Evolutionary conservation across 64 coral and sea anemone species (phyloP).

Genomic region (Montipora cactus): DNA sequence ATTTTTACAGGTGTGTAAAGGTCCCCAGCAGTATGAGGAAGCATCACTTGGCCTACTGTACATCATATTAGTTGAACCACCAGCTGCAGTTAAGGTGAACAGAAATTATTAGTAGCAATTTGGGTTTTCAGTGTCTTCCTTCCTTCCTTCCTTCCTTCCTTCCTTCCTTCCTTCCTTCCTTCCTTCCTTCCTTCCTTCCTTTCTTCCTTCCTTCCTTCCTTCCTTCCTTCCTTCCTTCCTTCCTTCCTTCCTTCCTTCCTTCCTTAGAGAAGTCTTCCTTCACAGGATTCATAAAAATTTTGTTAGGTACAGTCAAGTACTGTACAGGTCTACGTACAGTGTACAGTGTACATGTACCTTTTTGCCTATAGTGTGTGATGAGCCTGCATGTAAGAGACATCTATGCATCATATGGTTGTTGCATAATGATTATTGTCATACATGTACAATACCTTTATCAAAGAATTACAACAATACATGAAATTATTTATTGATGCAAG

Average conservation of each 20-base stretch:
- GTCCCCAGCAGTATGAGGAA: slow-evolving; percentile 89
- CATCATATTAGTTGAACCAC: slow-evolving; percentile 81
- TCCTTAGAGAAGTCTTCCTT: too few species aligned
- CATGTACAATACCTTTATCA: not conserved
- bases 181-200: too few species aligned
- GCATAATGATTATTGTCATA: not conserved
- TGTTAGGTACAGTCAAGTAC: too few species aligned
- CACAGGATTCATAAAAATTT: too few species aligned
- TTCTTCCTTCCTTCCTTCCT: not conserved
- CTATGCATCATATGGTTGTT: not conserved
- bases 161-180: too few species aligned
- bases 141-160: not conserved
- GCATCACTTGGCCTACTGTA: slow-evolving; percentile 87
- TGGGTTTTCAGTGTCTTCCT: not conserved
- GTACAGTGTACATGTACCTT: too few species aligned
- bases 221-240: too few species aligned
- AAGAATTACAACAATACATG: not conserved
- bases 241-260: too few species aligned
- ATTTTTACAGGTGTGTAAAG: slow-evolving; percentile 73
- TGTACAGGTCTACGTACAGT: too few species aligned
- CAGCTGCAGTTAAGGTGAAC: slow-evolving; percentile 70
- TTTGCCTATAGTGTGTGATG: too few species aligned
- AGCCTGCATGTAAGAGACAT: too few species aligned
- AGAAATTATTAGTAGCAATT: not conserved
- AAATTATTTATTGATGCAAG: not conserved